Evolutionary conservation across 2,888 invertebrate genomes (phyloP).

Genomic region (Caradrina kadenii): DNA sequence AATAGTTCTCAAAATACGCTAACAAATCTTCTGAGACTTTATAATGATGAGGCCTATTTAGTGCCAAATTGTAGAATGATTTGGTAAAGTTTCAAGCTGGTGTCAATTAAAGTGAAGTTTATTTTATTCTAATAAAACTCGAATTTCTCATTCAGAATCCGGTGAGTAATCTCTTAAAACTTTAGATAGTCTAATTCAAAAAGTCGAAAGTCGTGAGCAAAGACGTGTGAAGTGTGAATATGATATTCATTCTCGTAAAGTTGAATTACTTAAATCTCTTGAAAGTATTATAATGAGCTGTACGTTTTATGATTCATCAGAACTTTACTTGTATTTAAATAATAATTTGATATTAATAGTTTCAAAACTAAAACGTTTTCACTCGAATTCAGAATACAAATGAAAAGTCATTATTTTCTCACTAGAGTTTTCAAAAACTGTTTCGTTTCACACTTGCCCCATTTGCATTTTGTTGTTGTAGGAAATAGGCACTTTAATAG

Average conservation of each 20-base stretch:
- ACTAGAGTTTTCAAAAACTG: background rate
- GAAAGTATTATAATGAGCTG: slow-evolving; percentile 11
- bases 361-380: background rate
- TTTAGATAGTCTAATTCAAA: slow-evolving; percentile 26
- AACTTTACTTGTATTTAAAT: slow-evolving; percentile 8
- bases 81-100: slow-evolving; percentile 20
- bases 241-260: slow-evolving; percentile 13
- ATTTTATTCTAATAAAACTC: slow-evolving; percentile 35
- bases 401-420: no score
- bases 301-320: background rate
- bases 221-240: slow-evolving; percentile 41
- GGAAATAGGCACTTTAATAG: background rate
- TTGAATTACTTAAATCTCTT: slow-evolving; percentile 19
- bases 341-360: background rate
- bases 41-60: background rate
- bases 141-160: slow-evolving; percentile 26
- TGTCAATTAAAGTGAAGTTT: slow-evolving; percentile 20
- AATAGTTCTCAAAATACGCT: background rate
- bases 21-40: background rate
- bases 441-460: background rate
- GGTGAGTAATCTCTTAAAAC: slow-evolving; percentile 22
- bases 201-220: slow-evolving; percentile 22
- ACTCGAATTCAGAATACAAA: no score
- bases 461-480: background rate
- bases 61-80: slow-evolving; percentile 21